These are phyloP conservation scores for Calidris pygmaea DNA, from an alignment of 2,113 vertebrate genomes.

Conservation along the genomic window DNA sequence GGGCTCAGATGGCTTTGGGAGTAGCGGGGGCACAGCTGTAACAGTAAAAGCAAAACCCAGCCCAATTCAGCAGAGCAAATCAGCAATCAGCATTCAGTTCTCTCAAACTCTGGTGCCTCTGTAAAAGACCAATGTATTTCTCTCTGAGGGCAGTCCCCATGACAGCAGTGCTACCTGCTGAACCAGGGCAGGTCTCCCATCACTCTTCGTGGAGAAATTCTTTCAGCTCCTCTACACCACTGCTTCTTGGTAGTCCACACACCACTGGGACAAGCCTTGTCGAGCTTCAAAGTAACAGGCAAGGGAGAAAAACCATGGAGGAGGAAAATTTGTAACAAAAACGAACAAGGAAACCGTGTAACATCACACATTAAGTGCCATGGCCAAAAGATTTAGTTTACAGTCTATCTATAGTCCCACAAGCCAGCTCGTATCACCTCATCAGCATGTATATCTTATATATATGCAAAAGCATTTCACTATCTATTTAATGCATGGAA, in stretches of 20 bases:
- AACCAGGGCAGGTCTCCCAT: not conserved
- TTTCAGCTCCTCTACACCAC: not conserved
- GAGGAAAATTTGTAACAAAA: not conserved
- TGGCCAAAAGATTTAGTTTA: not conserved
- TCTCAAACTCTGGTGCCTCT: not conserved
- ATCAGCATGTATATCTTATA: not conserved
- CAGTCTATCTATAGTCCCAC: not conserved
- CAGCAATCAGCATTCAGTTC: rapidly evolving
- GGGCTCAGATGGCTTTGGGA: not conserved
- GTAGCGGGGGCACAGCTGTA: not conserved
- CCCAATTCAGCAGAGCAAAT: not conserved
- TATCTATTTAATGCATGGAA: not conserved
- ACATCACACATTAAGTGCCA: not conserved
- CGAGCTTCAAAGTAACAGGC: not conserved
- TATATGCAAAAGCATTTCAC: not conserved
- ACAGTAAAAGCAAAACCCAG: not conserved
- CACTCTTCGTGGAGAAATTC: not conserved
- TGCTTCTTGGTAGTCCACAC: not conserved
- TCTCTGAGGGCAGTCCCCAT: not conserved
- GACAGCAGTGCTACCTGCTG: not conserved
- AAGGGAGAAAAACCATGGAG: not conserved
- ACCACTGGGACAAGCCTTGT: rapidly evolving
- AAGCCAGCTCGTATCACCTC: not conserved
- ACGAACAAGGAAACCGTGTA: not conserved
- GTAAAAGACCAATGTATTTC: too few relatives aligned